Percentiles rank a stretch among this genome's conserved stretches.
phyloP scores from a whole-genome alignment of 2,797 vertebrate genomes.

The Pogonophryne albipinna region DNA sequence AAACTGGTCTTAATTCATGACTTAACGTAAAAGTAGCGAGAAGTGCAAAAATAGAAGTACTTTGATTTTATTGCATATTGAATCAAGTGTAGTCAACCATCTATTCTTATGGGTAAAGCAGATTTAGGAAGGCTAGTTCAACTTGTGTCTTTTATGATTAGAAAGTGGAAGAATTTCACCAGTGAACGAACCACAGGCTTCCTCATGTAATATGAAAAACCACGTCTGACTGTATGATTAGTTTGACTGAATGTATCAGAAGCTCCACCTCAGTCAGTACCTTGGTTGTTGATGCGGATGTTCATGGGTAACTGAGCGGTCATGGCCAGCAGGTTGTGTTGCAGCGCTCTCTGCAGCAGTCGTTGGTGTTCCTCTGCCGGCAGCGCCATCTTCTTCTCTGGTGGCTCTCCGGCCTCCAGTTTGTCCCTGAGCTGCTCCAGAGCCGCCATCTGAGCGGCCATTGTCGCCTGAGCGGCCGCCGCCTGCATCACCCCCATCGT shows the following conservation, averaged over 20 bases:
- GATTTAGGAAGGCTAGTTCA: too few species aligned
- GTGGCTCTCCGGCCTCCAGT: constrained; percentile 93
- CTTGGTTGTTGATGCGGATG: constrained; percentile 97
- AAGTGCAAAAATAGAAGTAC: too few species aligned
- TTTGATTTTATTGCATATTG: too few species aligned
- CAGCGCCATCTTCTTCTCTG: constrained; percentile 95
- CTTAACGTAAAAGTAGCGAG: too few species aligned
- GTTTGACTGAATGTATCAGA: not conserved
- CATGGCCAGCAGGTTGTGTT: constrained; percentile 98
- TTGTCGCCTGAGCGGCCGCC: constrained; percentile 85
- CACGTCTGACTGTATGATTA: constrained; percentile 2
- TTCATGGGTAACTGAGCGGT: constrained; percentile 96
- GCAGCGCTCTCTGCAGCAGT: constrained; percentile 93
- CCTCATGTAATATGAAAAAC: constrained; percentile 13
- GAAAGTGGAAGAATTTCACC: constrained; percentile 14
- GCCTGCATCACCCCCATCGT: constrained; percentile 91
- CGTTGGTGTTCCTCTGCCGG: constrained; percentile 93
- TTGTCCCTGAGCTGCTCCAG: constrained; percentile 97
- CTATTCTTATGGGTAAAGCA: too few species aligned
- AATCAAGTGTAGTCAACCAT: too few species aligned
- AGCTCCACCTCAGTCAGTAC: constrained; percentile 65
- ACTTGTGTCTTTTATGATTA: not conserved
- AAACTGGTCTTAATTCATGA: too few species aligned
- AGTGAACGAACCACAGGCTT: not conserved
- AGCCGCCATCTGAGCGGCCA: constrained; percentile 91